Evolutionary conservation across 1,140 invertebrate species (phyloP).

Genomic region (Neuroterus valhalla): DNA sequence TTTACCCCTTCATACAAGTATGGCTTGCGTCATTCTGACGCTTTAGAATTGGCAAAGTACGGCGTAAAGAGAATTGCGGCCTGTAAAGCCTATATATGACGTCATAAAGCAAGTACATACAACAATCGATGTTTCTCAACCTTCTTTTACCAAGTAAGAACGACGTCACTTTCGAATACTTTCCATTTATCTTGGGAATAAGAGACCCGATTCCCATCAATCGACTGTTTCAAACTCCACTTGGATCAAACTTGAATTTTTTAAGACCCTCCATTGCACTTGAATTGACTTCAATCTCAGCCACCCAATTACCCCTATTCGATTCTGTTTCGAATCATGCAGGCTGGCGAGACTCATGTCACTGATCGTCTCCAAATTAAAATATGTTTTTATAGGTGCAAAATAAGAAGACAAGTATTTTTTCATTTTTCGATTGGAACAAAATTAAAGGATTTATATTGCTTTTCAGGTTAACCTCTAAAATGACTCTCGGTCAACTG

Average conservation of each 20-base stretch:
- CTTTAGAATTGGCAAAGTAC: slow-evolving; percentile 16
- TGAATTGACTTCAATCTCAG: slow-evolving; percentile 16
- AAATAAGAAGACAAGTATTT: too few species aligned
- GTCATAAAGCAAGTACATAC: slow-evolving; percentile 20
- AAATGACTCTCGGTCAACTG: too few species aligned
- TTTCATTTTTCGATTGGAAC: too few species aligned
- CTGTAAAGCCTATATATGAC: slow-evolving; percentile 27
- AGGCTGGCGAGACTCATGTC: too few species aligned
- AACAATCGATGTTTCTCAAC: slow-evolving; percentile 29
- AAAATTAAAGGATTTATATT: too few species aligned
- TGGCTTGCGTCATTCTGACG: slow-evolving; percentile 28
- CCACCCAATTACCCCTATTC: neutral
- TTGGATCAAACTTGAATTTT: slow-evolving; percentile 23
- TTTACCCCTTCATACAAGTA: slow-evolving; percentile 2
- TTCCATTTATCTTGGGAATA: slow-evolving; percentile 21
- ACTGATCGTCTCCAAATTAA: too few species aligned
- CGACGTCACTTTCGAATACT: slow-evolving; percentile 17
- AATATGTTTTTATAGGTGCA: too few species aligned
- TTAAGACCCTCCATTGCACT: slow-evolving; percentile 1
- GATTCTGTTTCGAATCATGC: neutral
- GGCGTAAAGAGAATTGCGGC: slow-evolving; percentile 15
- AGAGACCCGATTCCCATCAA: slow-evolving; percentile 22
- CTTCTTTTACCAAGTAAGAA: slow-evolving; percentile 22
- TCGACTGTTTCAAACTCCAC: neutral
- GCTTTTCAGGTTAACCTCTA: too few species aligned